Percentiles rank a stretch among this genome's conserved stretches.
phyloP scores from a whole-genome alignment of 2,113 vertebrate genomes.

The Regulus satrapa region DNA sequence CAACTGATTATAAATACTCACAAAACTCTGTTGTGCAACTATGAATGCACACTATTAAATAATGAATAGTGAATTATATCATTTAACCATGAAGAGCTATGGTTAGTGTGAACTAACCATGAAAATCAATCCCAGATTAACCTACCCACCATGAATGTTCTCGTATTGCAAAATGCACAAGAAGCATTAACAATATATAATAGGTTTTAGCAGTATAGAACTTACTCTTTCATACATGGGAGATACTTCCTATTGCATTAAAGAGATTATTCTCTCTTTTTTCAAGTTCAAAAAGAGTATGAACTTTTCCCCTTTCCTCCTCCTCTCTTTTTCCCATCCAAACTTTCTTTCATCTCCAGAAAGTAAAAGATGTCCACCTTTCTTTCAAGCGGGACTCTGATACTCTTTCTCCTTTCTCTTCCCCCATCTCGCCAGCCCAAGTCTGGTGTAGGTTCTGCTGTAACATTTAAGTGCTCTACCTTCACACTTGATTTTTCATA shows the following conservation, averaged over 20 bases:
- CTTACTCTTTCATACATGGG: neutral
- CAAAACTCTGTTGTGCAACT: neutral
- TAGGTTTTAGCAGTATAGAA: neutral
- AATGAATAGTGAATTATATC: neutral
- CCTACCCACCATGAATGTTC: neutral
- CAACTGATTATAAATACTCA: neutral
- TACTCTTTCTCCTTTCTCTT: neutral
- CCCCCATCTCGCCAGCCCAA: rapidly evolving
- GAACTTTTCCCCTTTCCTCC: neutral
- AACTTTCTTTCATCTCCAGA: neutral
- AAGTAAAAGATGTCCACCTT: neutral
- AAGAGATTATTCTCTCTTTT: neutral
- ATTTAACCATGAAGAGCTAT: neutral
- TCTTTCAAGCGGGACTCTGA: neutral
- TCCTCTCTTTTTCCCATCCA: neutral
- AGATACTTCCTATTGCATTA: neutral
- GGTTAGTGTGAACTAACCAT: neutral
- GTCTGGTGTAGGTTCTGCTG: neutral
- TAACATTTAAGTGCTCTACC: neutral
- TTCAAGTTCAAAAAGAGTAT: neutral
- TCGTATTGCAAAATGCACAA: neutral
- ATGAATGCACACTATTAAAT: neutral
- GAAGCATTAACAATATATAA: neutral
- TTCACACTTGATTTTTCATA: neutral
- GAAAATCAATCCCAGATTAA: neutral